Base-by-base conservation (phyloP, 2,113 vertebrate species). In the Hippocampus guttulatus region DNA sequence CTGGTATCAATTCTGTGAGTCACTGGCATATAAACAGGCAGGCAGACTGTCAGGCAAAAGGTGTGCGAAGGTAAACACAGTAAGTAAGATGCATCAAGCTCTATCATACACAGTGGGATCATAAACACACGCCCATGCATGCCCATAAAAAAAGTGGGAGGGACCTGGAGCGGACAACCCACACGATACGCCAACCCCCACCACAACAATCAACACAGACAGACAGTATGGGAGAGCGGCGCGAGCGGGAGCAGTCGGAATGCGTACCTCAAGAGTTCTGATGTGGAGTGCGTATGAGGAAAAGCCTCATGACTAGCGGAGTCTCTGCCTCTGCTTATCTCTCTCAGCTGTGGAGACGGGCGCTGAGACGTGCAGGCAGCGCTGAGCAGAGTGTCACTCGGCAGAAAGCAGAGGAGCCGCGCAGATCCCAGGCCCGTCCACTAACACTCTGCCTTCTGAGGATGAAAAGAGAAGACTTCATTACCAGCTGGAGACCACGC, bases 381-480 rank as follows among this genome's bases (percentile, higher is more conserved):
- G 5, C 77, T 72, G 72, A 73, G 81, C 12, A 25, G 72, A 75
- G 79, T 75, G 30, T 71, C 49, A 65, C 77, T 81, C 81, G 38
- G 83, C 87, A 81, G 86, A 90, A 81, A 82, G 87, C 88, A 85
- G 86, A 45, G 76, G 84, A 93, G 93, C 89, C 73, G 77, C 84
- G 87, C 92, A 92, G 92, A 90, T 90, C 90, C 90, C 61, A 75
- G 81, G 83, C 90, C 87, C 88, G 88, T 76, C 88, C 88, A 91
- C 93, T 92, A 93, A 87, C 91, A 89, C 91, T 93, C 92, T 93
- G 92, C 91, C 92, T 92, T 95, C 93, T 93, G 94, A 88, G 92
- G 92, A 94, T 93, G 92, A 94, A 95, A 94, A 94, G 93, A 95
- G 92, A 95, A 94, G 92, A 92, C 93, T 95, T 95, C 95, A 95